phyloP scores from a whole-genome alignment of 2,888 invertebrate species.

The Conistra vaccinii region DNA sequence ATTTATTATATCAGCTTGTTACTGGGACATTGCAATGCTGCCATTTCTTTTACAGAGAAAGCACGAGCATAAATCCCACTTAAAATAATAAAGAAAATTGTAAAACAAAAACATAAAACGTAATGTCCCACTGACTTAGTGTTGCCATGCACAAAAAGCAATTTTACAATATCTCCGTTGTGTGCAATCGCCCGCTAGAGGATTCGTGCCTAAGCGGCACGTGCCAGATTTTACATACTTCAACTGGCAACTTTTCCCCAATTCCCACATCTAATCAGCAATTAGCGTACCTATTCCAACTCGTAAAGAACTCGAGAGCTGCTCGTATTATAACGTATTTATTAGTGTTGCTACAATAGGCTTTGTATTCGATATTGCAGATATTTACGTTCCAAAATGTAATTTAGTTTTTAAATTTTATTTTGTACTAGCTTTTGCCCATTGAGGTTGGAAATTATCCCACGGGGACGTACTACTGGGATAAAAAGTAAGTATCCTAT shows the following conservation, averaged over 20 bases:
- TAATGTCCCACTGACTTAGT: constrained; percentile 17
- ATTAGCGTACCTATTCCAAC: constrained; percentile 68
- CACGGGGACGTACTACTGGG: no score
- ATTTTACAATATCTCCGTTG: constrained; percentile 45
- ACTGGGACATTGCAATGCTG: no score
- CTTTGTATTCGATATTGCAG: constrained; percentile 31
- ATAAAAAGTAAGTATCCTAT: not conserved
- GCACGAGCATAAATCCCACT: not conserved
- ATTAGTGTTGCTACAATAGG: constrained; percentile 61
- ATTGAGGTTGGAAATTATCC: no score
- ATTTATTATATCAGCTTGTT: not conserved
- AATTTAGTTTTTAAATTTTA: not conserved
- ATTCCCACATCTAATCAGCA: constrained; percentile 72
- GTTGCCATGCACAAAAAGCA: constrained; percentile 47
- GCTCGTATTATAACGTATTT: constrained; percentile 69
- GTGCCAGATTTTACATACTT: constrained; percentile 63
- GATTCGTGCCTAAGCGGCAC: constrained; percentile 50
- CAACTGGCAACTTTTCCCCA: constrained; percentile 63
- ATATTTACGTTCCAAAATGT: not conserved
- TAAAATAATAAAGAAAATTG: not conserved
- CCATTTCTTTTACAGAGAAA: not conserved
- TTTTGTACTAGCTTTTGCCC: not conserved
- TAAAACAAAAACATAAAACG: not conserved
- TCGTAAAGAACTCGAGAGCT: constrained; percentile 65
- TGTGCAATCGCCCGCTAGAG: constrained; percentile 53